Evolutionary conservation across 2,113 vertebrate species (phyloP), one percentile per base, ranked within the genome.

Genomic region (Rhinolophus sinicus): DNA sequence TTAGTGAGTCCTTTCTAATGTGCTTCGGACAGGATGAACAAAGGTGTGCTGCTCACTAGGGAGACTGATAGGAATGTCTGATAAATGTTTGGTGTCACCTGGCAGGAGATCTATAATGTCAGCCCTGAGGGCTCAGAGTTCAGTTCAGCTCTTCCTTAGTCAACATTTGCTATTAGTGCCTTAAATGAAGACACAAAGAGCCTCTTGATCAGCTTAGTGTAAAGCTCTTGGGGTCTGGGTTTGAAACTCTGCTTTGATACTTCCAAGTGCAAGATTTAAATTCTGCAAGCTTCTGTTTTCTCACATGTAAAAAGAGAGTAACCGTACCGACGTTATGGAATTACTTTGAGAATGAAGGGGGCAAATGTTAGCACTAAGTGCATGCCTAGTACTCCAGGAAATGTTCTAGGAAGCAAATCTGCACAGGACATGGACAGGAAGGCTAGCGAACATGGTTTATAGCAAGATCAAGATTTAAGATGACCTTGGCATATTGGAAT

Each of bases 171-270:
- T 76, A 93, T 70, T 35, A 54, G 33, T 30, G 28, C n/a, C 28
- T 85, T 69, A 69, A 95, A 35, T 28, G 88, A 88, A 96, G 81
- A 96, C 62, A 82, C 40, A 81, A 69, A 77, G 38, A 93, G 54
- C 50, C 33, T 96, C 52, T 87, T 83, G 81, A 88, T 94, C 38
- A 35, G 77, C 67, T 84, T 77, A 90, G 54, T 64, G 4, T 26
- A 58, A 78, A 75, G 50, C 33, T 60, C 82, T 82, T 62, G 22
- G 60, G 60, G 38, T 77, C 26, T 60, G n/a, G 4, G 52, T 95
- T 85, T 88, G 67, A 82, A 92, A 86, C 8, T 65, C n/a, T 81
- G 69, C 60, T 94, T 93, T 91, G 40, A 70, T 30, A 54, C 47
- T 44, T 64, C 16, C 4, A 87, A 80, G 47, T 4, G 78, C 22